Evolutionary conservation across 2,113 vertebrate genomes (phyloP).

Genomic region (Megaceryle maxima): DNA sequence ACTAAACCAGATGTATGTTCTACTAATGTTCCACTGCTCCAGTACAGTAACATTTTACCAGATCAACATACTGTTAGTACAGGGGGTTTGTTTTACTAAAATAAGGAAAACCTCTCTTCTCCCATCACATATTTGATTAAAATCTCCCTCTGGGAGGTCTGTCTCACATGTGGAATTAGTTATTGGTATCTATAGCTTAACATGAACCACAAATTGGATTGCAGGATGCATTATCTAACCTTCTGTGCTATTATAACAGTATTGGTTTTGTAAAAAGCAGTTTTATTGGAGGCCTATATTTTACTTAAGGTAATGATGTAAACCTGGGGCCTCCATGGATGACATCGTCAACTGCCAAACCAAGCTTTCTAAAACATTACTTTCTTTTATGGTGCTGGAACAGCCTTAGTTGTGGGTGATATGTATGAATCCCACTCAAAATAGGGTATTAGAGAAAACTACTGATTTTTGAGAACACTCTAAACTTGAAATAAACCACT

Average conservation of each 20-base stretch:
- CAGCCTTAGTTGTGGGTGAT: background rate
- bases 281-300: conserved; percentile 10
- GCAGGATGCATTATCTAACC: conserved; percentile 3
- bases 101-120: conserved; percentile 14
- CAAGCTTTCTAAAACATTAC: background rate
- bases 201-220: conserved; percentile 1
- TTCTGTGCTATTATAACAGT: conserved; percentile 15
- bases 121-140: conserved; percentile 6
- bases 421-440: background rate
- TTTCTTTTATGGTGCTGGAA: background rate
- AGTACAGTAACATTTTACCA: background rate
- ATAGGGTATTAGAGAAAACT: background rate
- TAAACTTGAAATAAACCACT: background rate
- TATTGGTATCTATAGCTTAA: conserved; percentile 36
- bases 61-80: background rate
- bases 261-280: conserved; percentile 14
- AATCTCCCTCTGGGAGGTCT: background rate
- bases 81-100: background rate
- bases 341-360: conserved; percentile 6
- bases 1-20: background rate
- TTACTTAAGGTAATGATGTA: conserved; percentile 21
- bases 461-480: background rate
- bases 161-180: conserved; percentile 40
- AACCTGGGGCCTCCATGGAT: background rate
- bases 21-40: background rate